Conservation (phyloP, 2,888 invertebrate genomes). For the Cantharis nigra region DNA sequence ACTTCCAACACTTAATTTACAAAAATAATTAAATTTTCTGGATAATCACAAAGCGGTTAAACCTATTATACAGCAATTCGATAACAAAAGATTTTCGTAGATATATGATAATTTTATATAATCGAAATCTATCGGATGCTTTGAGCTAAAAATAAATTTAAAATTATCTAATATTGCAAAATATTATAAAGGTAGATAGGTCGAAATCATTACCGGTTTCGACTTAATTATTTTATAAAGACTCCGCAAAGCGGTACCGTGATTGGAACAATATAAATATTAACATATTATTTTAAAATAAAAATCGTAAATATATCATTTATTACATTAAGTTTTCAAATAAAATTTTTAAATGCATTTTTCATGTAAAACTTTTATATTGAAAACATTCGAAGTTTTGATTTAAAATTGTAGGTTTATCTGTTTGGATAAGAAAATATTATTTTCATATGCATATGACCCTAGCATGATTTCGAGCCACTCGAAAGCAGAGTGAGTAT, state of each 20-base stretch:
- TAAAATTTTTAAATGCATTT: too few species aligned
- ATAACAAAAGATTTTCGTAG: neutral
- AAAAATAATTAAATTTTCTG: neutral
- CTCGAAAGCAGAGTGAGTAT: too few species aligned
- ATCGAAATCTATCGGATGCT: neutral
- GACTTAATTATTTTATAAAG: neutral
- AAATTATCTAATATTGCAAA: neutral
- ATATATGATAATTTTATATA: neutral
- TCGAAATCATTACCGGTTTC: neutral
- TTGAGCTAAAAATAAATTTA: neutral
- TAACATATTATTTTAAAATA: neutral
- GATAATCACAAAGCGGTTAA: neutral
- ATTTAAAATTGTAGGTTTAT: too few species aligned
- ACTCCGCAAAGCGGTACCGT: neutral
- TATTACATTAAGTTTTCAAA: too few species aligned
- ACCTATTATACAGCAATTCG: neutral
- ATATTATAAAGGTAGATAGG: neutral
- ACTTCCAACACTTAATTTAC: neutral
- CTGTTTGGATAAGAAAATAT: too few species aligned
- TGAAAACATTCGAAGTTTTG: too few species aligned
- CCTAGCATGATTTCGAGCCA: too few species aligned
- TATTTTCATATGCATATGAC: too few species aligned
- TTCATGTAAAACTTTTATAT: too few species aligned
- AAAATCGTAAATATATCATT: too few species aligned
- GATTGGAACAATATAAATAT: neutral